A percentile compares a stretch with the other conserved stretches of the same genome.
Evolutionary conservation across 2,797 vertebrate species (phyloP).

Genomic region (Paedocypris micromegethes): DNA sequence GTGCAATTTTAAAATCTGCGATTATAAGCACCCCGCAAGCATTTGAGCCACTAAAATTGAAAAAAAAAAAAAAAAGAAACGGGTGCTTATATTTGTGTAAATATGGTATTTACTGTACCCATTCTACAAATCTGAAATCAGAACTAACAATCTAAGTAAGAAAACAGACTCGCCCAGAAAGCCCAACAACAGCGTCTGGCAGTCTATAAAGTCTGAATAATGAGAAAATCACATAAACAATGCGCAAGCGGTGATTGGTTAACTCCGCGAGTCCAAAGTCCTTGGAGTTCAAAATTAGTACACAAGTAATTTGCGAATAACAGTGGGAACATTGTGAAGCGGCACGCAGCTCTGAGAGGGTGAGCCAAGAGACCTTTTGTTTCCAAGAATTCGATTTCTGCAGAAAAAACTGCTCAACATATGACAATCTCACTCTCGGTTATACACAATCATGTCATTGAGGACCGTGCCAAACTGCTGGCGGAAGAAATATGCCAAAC

Average conservation of each 20-base stretch:
- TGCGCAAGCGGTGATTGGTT: conserved; percentile 1
- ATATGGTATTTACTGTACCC: no score
- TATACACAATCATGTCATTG: not conserved
- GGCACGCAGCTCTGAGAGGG: conserved; percentile 42
- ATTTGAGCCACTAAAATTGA: no score
- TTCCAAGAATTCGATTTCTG: conserved; percentile 47
- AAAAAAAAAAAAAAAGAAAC: no score
- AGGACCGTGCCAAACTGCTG: no score
- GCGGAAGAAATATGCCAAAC: no score
- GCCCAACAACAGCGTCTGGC: no score
- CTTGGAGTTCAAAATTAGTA: conserved; percentile 29
- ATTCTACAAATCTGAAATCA: no score
- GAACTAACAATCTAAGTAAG: no score
- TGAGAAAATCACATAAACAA: conserved; percentile 6
- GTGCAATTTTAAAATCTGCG: no score
- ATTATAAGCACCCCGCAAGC: no score
- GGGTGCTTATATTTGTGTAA: no score
- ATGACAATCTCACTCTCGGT: conserved; percentile 14
- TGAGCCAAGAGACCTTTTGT: conserved; percentile 59
- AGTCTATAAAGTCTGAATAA: not conserved
- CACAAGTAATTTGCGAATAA: conserved; percentile 50
- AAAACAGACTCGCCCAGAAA: no score
- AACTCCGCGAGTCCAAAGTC: not conserved
- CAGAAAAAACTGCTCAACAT: conserved; percentile 54
- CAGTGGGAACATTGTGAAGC: conserved; percentile 62